Percentiles rank a stretch among this genome's conserved stretches.
Conservation (phyloP, 2,888 invertebrate species). For the Noctua pronuba region DNA sequence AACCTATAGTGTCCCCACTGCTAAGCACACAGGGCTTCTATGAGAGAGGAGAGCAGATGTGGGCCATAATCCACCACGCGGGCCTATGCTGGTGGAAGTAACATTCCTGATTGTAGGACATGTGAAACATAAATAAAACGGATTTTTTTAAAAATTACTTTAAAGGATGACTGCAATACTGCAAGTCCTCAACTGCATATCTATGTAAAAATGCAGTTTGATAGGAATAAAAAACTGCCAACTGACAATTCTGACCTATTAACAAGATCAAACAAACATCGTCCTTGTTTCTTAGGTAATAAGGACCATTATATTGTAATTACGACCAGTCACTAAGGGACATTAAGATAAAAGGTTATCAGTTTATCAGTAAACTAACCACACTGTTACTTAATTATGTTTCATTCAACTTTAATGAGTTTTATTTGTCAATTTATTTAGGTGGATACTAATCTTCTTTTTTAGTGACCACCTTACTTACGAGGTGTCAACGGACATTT, state of each 20-base stretch:
- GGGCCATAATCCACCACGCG: neutral
- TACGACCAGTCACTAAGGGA: neutral
- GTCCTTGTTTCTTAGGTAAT: neutral
- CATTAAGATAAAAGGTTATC: constrained; percentile 53
- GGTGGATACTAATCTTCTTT: neutral
- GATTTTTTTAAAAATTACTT: too few relatives aligned
- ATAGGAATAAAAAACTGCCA: neutral
- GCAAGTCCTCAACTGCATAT: neutral
- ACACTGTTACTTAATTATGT: constrained; percentile 19
- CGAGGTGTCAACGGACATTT: too few relatives aligned
- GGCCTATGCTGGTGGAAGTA: too few relatives aligned
- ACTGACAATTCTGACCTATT: constrained; percentile 17
- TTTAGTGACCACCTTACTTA: neutral
- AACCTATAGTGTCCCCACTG: too few relatives aligned
- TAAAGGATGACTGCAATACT: neutral
- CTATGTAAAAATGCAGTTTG: neutral
- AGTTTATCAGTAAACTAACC: constrained; percentile 37
- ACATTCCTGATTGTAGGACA: too few relatives aligned
- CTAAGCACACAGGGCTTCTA: too few relatives aligned
- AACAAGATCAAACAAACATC: constrained; percentile 12
- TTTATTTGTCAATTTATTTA: neutral
- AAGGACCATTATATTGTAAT: constrained; percentile 7
- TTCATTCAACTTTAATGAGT: constrained; percentile 3
- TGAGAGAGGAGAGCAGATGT: too few relatives aligned
- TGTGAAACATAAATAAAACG: too few relatives aligned